These are phyloP conservation scores for Calonectris borealis DNA, from an alignment of 2,113 vertebrate genomes.

Conservation along the genomic window DNA sequence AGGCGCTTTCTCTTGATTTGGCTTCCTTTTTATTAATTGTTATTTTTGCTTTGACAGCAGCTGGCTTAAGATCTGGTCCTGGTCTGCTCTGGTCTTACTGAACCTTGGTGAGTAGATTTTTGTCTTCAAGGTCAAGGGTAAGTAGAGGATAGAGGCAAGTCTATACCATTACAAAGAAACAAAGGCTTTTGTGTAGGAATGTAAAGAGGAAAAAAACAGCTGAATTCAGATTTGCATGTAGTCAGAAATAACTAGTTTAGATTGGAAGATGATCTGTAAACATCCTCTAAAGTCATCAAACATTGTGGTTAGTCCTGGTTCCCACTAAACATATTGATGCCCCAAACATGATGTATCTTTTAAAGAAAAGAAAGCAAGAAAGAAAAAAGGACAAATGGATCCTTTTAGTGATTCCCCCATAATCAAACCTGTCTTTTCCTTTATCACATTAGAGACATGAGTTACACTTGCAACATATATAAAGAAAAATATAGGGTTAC, in stretches of 20 bases:
- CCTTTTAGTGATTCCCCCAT: neutral
- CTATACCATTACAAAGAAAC: constrained; percentile 4
- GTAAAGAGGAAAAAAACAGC: constrained; percentile 57
- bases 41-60: neutral
- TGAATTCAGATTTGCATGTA: constrained; percentile 40
- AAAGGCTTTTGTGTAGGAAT: constrained; percentile 74
- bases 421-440: constrained; percentile 57
- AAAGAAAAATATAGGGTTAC: constrained; percentile 97
- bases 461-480: constrained; percentile 93
- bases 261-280: constrained; percentile 50
- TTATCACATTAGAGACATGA: constrained; percentile 74
- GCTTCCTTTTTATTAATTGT: neutral
- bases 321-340: constrained; percentile 2
- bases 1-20: neutral
- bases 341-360: neutral
- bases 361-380: neutral
- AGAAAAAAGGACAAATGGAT: neutral
- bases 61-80: constrained; percentile 25
- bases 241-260: constrained; percentile 55
- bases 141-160: constrained; percentile 38
- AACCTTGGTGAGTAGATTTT: constrained; percentile 15
- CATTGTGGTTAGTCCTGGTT: constrained; percentile 16
- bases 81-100: neutral
- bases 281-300: neutral
- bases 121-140: constrained; percentile 22